phyloP scores from a whole-genome alignment of 2,888 invertebrate species.

The Eudasyphora cyanicolor region DNA sequence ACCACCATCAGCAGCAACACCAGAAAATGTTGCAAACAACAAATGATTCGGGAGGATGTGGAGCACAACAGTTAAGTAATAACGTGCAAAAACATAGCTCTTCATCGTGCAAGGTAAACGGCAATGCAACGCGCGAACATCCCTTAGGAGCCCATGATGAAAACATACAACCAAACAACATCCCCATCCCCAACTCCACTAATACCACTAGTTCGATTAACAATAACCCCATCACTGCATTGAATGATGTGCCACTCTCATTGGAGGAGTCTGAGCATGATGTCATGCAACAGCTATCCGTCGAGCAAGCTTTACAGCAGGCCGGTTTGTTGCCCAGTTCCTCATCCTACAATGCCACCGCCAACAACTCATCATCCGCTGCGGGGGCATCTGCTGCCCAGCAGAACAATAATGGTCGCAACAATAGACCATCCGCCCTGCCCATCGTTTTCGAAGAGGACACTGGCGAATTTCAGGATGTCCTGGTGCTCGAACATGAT shows the following conservation, averaged over 20 bases:
- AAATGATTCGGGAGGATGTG: constrained; percentile 31
- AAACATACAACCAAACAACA: constrained; percentile 2
- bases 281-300: constrained; percentile 61
- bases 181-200: not conserved
- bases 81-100: constrained; percentile 51
- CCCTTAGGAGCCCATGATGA: constrained; percentile 68
- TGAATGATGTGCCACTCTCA: not conserved
- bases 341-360: constrained; percentile 45
- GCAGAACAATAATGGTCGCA: constrained; percentile 43
- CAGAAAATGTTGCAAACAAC: constrained; percentile 42
- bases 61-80: constrained; percentile 62
- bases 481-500: constrained; percentile 66
- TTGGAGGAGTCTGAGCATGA: constrained; percentile 59
- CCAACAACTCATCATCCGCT: not conserved
- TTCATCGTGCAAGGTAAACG: constrained; percentile 5
- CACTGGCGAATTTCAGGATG: constrained; percentile 67
- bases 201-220: not conserved
- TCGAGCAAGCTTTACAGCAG: constrained; percentile 71
- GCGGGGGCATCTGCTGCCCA: not conserved
- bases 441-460: constrained; percentile 73
- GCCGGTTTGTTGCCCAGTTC: constrained; percentile 69
- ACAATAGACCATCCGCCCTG: constrained; percentile 65
- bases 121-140: constrained; percentile 67
- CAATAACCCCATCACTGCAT: not conserved
- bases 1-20: constrained; percentile 48